Evolutionary conservation across 2,113 vertebrate genomes (phyloP), one percentile per base, ranked within the genome.

Genomic region (Delphinapterus leucas): DNA sequence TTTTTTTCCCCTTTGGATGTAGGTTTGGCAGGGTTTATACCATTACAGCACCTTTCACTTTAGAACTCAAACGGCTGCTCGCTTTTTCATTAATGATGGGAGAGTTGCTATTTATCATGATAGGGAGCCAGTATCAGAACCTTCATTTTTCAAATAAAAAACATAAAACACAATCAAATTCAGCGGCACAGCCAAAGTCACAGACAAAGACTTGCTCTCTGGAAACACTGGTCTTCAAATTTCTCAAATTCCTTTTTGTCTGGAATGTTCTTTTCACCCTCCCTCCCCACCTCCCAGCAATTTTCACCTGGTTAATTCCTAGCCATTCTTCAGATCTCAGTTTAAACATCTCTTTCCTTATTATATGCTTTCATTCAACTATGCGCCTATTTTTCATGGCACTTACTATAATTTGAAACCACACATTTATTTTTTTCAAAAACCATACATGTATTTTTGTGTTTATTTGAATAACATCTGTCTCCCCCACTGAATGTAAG

Each of bases 41-140:
- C 68, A 84, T 96, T 86, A 86, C 28, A 70, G 71, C 70, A 90
- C 58, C 95, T 95, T 97, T 61, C 61, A n/a, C 93, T 92, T 88
- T 18, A 93, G 79, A 93, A 88, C 36, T 79, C 92, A 80, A 88
- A 97, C 28, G 31, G 7, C 44, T 81, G 82, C 41, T 91, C 28
- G 7, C 33, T 77, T 88, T 93, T 93, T 87, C 82, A 93, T 91
- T 88, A 97, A 79, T 88, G 80, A 93, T 36, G 10, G 33, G 70
- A 93, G 15, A 21, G 88, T 80, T 95, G 63, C 31, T 96, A 36
- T 95, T 76, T 80, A 84, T 80, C 88, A 92, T 67, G 74, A 93
- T 47, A 79, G 44, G 82, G 33, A 92, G 31, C 41, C 73, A 93
- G 49, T 28, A 83, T 63, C 73, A 93, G 88, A 96, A 60, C 23